Evolutionary conservation across 2,113 vertebrate species (phyloP).

Genomic region (Serilophus lunatus): DNA sequence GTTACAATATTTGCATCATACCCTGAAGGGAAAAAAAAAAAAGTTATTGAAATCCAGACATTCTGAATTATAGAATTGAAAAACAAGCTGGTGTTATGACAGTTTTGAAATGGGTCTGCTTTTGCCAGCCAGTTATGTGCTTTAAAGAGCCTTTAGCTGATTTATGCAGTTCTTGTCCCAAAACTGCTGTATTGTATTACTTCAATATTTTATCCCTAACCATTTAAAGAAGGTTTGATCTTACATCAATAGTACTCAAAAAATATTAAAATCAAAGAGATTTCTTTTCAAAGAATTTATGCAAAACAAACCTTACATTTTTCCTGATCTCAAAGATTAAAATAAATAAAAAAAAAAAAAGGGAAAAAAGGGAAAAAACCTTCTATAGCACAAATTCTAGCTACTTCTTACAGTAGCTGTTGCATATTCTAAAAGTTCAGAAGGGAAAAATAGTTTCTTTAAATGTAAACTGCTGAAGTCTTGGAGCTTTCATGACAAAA

Average conservation of each 20-base stretch:
- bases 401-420: not conserved
- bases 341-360: not conserved
- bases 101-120: conserved; percentile 49
- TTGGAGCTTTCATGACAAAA: conserved; percentile 23
- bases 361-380: fast-evolving
- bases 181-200: conserved; percentile 67
- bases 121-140: conserved; percentile 40
- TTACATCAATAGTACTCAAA: conserved; percentile 46
- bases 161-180: conserved; percentile 61
- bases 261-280: conserved; percentile 67
- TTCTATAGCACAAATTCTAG: conserved; percentile 12
- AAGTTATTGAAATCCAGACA: conserved; percentile 57
- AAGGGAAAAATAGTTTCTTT: not conserved
- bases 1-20: conserved; percentile 31
- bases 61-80: conserved; percentile 57
- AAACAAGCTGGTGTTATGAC: conserved; percentile 63
- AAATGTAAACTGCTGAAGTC: not conserved
- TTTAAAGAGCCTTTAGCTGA: conserved; percentile 60
- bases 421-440: conserved; percentile 28
- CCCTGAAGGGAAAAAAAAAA: conserved; percentile 18
- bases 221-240: conserved; percentile 64
- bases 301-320: conserved; percentile 45
- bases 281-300: conserved; percentile 50
- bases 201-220: conserved; percentile 64
- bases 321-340: not conserved